Evolutionary conservation across 2,113 vertebrate genomes (phyloP), one percentile per base, ranked within the genome.

Genomic region (Brachypteracias leptosomus): DNA sequence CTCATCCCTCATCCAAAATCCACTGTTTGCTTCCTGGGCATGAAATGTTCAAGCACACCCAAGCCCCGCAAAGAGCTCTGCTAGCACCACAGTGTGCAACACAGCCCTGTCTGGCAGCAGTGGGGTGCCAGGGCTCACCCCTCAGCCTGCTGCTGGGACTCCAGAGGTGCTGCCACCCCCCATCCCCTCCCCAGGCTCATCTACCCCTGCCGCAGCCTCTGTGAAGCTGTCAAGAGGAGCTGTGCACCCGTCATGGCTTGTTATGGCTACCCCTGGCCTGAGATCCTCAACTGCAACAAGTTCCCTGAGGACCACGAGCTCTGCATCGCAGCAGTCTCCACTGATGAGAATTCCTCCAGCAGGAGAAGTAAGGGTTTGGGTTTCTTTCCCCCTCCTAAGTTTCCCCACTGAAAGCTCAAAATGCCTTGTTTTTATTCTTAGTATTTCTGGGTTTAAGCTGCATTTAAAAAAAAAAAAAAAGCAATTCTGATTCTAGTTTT

Each of bases 231-330:
- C 26, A 97, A 98, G 88, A 98, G 98, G 92, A 99, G 98, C 96
- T 99, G 98, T 1, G 98, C 98, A 0, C 98, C 99, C 11, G 98
- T 98, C 87, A 98, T 98, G 98, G 98, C 97, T 67, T 98, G 98
- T 88, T 99, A 98, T 0, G 97, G 99, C 28, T 98, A 98, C 87
- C 98, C 98, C 68, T 98, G 98, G 98, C 98, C 98, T 0, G 98
- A 98, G 90, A 98, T 98, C 88, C 97, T 99, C 24, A 97, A 97
- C 85, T 98, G 98, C 68, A 93, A 98, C 93, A 95, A 97, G 93
- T 99, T 99, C 85, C 98, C 98, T 17, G 91, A 92, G 7, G 98
- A 98, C 46, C 98, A 99, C 3, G 96, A 98, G 44, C 98, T 99
- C 96, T 99, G 98, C 73, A 98, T 98, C 42, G 97, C 98, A 9